Evolutionary conservation across 2,113 vertebrate species (phyloP).

Genomic region (Odobenus rosmarus): DNA sequence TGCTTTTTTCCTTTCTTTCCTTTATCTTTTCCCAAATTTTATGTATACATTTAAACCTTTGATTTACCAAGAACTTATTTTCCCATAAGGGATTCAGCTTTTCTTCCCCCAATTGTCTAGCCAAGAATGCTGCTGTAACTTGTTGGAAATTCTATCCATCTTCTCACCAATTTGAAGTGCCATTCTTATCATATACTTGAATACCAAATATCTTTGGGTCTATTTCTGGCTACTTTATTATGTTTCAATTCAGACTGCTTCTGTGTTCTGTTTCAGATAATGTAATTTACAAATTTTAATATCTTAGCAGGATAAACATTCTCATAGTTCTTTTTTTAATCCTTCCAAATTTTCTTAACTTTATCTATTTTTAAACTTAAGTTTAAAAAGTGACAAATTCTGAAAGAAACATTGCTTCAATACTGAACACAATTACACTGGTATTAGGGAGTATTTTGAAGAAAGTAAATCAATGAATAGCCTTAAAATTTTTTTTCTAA

Average conservation of each 20-base stretch:
- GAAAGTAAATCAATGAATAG: background rate
- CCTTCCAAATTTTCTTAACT: background rate
- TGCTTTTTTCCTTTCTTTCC: background rate
- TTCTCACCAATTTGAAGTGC: background rate
- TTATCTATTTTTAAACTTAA: constrained; percentile 3
- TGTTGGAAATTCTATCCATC: constrained; percentile 31
- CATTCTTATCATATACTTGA: background rate
- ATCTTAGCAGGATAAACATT: background rate
- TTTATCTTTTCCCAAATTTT: background rate
- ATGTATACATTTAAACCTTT: background rate
- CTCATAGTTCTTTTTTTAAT: background rate
- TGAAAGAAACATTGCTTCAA: background rate
- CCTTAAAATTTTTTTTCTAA: constrained; percentile 23
- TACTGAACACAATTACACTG: background rate
- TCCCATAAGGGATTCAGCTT: background rate
- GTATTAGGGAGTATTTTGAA: background rate
- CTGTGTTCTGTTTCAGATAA: background rate
- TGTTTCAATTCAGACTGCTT: background rate
- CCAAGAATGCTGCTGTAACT: background rate
- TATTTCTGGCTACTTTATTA: background rate
- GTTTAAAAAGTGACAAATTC: background rate
- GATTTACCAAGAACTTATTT: constrained; percentile 50
- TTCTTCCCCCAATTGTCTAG: background rate
- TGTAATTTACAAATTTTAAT: background rate
- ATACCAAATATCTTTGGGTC: background rate